phyloP scores from a whole-genome alignment of 1,140 invertebrate genomes.

The Drosophila sechellia region DNA sequence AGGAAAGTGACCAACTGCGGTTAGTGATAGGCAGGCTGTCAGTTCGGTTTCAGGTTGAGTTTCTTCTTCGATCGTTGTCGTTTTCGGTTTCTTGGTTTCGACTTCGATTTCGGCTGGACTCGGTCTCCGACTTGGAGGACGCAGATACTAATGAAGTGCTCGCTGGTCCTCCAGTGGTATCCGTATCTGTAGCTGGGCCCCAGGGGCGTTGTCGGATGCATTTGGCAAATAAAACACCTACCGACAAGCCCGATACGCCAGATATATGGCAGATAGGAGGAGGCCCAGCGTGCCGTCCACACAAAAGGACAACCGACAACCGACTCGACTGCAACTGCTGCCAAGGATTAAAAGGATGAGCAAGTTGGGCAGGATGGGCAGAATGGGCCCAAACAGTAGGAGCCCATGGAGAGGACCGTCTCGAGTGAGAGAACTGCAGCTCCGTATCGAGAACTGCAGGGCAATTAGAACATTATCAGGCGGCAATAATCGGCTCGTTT shows the following conservation, averaged over 20 bases:
- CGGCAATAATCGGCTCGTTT: conserved; percentile 81
- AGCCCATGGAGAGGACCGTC: conserved; percentile 23
- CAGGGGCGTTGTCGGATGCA: conserved; percentile 40
- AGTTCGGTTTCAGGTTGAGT: conserved; percentile 9
- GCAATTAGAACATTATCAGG: conserved; percentile 81
- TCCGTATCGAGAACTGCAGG: conserved; percentile 49
- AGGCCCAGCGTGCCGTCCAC: conserved; percentile 53
- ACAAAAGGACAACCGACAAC: conserved; percentile 30
- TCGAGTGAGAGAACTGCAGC: neutral
- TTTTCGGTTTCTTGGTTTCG: neutral
- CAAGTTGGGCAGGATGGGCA: neutral
- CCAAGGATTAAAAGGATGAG: conserved; percentile 23
- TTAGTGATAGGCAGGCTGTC: conserved; percentile 55
- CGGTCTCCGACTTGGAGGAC: neutral
- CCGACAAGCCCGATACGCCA: conserved; percentile 29
- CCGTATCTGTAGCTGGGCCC: conserved; percentile 12
- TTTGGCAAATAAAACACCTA: conserved; percentile 60
- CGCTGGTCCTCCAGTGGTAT: conserved; percentile 23
- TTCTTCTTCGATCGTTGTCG: neutral
- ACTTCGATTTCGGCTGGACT: neutral
- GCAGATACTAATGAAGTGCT: conserved; percentile 72
- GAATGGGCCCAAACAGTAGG: conserved; percentile 63
- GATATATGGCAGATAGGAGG: conserved; percentile 1
- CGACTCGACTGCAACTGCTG: conserved; percentile 41
- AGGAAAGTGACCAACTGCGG: conserved; percentile 78